Base-by-base conservation (phyloP, 2,113 vertebrate species). In the Sisor rabdophorus region DNA sequence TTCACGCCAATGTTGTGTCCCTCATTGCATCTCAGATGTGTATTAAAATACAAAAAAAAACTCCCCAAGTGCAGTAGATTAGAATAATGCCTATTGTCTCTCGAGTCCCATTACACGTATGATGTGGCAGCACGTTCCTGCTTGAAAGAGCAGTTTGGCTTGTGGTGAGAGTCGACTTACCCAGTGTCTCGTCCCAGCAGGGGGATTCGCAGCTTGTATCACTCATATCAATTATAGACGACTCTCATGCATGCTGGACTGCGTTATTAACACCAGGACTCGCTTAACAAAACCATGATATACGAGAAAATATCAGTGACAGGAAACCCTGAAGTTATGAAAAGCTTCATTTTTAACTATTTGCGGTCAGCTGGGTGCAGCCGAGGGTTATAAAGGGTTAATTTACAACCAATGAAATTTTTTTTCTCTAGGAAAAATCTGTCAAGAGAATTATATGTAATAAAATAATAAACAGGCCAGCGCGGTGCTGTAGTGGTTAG, bases 151-250 rank as follows among this genome's bases (percentile, higher is more conserved):
- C 67, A 56, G 71, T 80, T 75, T 63, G 76, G 72, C 61, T 84
- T 67, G 50, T 76, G 69, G 78, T 68, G 61, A 70, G 73, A 72
- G 65, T 53, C 78, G 70, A 52, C 40, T 77, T 73, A 64, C 77
- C 71, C 78, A 70, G 78, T 76, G 48, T 68, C 48, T 73, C 55
- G 60, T 69, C 78, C 71, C 76, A 73, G 78, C 36, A 59, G 78
- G 55, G 73, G 71, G 65, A 78, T 72, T 73, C 22, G 61, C 71
- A 75, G 73, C 79, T 71, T 44, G 80, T 48, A 54, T 12, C 77
- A 60, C 75, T 73, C 75, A 76, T 82, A 80, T 84, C 71, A 76
- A 81, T 84, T 79, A 77, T 79, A 48, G 71, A 68, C 58, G 44
- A 78, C 64, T 68, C 55, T 74, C 67, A 60, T 73, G 52, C 44